Evolutionary conservation across 2,797 vertebrate species (phyloP).

Genomic region (Buceros bicornis): DNA sequence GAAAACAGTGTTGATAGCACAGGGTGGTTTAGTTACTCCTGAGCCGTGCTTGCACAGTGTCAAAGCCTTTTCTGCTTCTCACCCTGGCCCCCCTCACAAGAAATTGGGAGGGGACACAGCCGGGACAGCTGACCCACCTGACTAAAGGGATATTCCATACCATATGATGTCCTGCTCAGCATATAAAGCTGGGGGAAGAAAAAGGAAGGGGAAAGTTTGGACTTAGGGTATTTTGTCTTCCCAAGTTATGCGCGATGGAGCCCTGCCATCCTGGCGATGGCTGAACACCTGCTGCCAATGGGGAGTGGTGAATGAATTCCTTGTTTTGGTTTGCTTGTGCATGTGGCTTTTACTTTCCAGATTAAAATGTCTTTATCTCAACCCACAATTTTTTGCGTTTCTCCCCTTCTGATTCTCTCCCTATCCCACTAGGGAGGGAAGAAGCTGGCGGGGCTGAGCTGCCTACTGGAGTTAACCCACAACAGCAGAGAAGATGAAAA

Average conservation of each 20-base stretch:
- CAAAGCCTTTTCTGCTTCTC: background rate
- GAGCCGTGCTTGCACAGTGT: background rate
- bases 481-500: background rate
- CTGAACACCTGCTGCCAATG: background rate
- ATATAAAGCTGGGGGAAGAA: background rate
- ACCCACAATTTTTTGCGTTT: background rate
- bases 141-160: background rate
- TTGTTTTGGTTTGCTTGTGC: background rate
- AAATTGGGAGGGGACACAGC: background rate
- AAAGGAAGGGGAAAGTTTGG: accelerated
- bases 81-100: background rate
- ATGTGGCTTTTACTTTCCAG: background rate
- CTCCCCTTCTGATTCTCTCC: background rate
- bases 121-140: background rate
- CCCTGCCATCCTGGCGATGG: background rate
- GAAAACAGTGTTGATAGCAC: background rate
- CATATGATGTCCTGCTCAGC: background rate
- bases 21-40: background rate
- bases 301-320: background rate
- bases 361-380: background rate
- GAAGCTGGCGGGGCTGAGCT: background rate
- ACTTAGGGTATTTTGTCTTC: background rate
- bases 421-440: background rate
- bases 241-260: background rate
- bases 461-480: background rate